Conservation (phyloP, 2,113 vertebrate species). For the Notothenia coriiceps region DNA sequence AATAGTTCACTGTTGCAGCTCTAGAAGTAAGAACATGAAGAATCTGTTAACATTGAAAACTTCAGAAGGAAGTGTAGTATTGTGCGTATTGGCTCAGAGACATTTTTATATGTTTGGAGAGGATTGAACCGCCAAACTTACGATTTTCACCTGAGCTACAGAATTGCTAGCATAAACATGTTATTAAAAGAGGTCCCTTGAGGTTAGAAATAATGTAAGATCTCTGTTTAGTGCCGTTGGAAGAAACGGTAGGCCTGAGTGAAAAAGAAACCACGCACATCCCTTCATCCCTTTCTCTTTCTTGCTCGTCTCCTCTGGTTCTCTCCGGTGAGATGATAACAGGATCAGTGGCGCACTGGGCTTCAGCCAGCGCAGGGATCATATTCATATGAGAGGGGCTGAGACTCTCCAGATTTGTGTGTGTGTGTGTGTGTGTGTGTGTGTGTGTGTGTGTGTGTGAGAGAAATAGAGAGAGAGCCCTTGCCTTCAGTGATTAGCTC, state of each 20-base stretch:
- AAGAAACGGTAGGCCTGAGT: constrained; percentile 27
- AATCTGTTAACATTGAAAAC: neutral
- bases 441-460: neutral
- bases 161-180: constrained; percentile 17
- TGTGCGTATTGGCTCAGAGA: neutral
- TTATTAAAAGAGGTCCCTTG: constrained; percentile 10
- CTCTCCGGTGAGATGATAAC: constrained; percentile 74
- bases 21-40: neutral
- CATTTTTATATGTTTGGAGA: neutral
- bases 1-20: too few species aligned
- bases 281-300: constrained; percentile 21
- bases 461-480: constrained; percentile 61
- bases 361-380: constrained; percentile 73
- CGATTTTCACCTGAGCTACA: constrained; percentile 15
- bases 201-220: constrained; percentile 30
- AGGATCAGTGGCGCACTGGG: constrained; percentile 73
- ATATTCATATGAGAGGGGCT: constrained; percentile 72
- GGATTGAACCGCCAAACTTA: constrained; percentile 4
- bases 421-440: too few species aligned
- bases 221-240: neutral
- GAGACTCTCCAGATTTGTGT: constrained; percentile 61
- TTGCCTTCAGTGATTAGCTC: constrained; percentile 86
- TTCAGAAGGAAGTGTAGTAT: neutral
- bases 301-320: constrained; percentile 34
- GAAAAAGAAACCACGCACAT: constrained; percentile 39